Percentiles rank a stretch among this genome's conserved stretches.
Evolutionary conservation across 2,888 invertebrate genomes (phyloP).

Genomic region (Tanytarsus gracilentus): DNA sequence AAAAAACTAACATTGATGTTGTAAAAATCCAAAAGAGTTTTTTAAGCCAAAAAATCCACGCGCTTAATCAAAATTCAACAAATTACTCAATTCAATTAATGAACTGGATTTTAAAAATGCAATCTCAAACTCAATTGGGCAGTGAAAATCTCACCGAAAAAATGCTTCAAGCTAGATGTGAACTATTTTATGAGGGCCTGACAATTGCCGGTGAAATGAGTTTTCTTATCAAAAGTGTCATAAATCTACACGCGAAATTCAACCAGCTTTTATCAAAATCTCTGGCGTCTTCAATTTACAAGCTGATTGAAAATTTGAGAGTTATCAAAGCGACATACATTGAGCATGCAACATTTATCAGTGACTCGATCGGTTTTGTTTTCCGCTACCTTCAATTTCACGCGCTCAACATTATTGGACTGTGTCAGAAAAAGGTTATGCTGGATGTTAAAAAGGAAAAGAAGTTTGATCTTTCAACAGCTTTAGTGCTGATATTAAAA

Average conservation of each 20-base stretch:
- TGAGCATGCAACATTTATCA: slow-evolving; percentile 58
- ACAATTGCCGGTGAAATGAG: slow-evolving; percentile 58
- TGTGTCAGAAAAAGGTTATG: slow-evolving; percentile 33
- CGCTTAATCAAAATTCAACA: slow-evolving; percentile 53
- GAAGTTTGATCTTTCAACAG: slow-evolving; percentile 33
- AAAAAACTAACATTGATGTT: slow-evolving; percentile 40
- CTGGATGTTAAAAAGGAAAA: slow-evolving; percentile 38
- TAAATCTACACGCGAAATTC: slow-evolving; percentile 61
- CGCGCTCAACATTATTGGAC: slow-evolving; percentile 43
- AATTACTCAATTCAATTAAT: slow-evolving; percentile 43
- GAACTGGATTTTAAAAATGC: slow-evolving; percentile 15
- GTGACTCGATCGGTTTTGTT: slow-evolving; percentile 64
- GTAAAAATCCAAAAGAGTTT: slow-evolving; percentile 45
- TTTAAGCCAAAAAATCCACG: slow-evolving; percentile 48
- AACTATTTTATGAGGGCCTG: slow-evolving; percentile 55
- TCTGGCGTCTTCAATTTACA: slow-evolving; percentile 64
- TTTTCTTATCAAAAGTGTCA: slow-evolving; percentile 49
- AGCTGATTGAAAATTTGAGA: slow-evolving; percentile 72
- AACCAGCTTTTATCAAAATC: slow-evolving; percentile 69
- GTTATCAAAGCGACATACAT: slow-evolving; percentile 62
- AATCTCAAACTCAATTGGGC: slow-evolving; percentile 45
- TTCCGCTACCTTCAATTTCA: slow-evolving; percentile 72
- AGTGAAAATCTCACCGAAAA: slow-evolving; percentile 49
- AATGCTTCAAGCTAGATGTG: slow-evolving; percentile 53
- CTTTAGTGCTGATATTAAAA: slow-evolving; percentile 63